Base-by-base conservation (phyloP, 2,113 vertebrate genomes). In the Colinus virginianus region DNA sequence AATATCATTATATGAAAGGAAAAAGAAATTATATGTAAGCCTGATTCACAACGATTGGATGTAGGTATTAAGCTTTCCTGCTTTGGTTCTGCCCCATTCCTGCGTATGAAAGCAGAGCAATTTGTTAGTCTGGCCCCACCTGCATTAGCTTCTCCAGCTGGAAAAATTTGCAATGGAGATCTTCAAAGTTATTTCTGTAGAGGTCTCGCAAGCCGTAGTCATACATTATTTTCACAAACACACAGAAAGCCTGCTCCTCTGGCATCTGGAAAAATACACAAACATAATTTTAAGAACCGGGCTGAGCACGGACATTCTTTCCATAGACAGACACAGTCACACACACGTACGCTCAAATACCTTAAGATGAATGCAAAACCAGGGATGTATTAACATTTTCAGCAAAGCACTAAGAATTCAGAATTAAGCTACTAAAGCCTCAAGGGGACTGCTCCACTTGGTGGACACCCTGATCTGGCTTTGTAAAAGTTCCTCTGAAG, bases 121-220 rank as follows among this genome's bases (percentile, higher is more conserved):
- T 77, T 81, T 74, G 18, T 81, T 48, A 40, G 34, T 75, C 55
- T 63, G 45, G 43, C 48, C 97, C 87, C 90, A 99, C 99, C 99
- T 99, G 99, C 95, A 99, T 97, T 82, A 99, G 97, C 91, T 97
- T 98, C 96, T 99, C 99, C 96, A 99, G 97, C 86, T 99, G 99
- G 97, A 98, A 99, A 94, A 99, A 99, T 98, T 99, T 99, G 98
- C 98, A 99, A 83, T 99, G 99, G 85, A 99, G 99, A 98, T 99
- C 99, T 97, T 99, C 99, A 96, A 99, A 99, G 97, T 99, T 99
- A 97, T 99, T 99, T 98, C 98, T 99, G 98, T 99, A 99, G 79
- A 99, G 98, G 59, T 98, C 98, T 92, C 98, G 97, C 80, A 99
- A 98, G 87, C 98, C 98, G 40, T 99, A 99, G 66, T 99, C 96